Base-by-base conservation (phyloP, 2,888 invertebrate genomes). In the Uloborus plumipes region DNA sequence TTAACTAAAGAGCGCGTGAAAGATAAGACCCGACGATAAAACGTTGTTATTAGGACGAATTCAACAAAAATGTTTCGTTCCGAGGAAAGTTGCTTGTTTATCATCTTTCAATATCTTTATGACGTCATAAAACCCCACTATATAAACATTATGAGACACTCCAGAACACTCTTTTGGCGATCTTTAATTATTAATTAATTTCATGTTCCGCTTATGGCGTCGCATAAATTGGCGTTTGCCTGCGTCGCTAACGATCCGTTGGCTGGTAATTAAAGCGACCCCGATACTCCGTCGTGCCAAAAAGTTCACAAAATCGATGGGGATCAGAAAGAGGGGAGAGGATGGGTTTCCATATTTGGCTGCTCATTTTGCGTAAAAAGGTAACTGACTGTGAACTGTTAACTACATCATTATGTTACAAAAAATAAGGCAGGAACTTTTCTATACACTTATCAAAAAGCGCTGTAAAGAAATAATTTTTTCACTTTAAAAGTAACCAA, bases 171-270 rank as follows among this genome's bases (percentile, higher is more conserved):
- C 80, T 79, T 79, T 79, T 67, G 67, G 61, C 79, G 61, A 79
- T 80, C 74, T 74, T 80, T 80, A 80, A 80, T 80, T 80, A 80
- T 80, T 80, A 80, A 80, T 80, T 80, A 80, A 80, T 80, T 74
- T 74, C 80, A 70, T 80, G 80, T 74, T 74, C 55, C 69, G 58
- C 74, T 73, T 79, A 79, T 74, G 70, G 80, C 74, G 47, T 20
- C 47, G 47, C 64, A 58, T 74, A 80, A 80, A 80, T 80, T 74
- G 74, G 64, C 80, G 66, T 65, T 71, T 65, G 78, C 78, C 49
- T 66, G 50, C 65, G 49, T 67, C 67, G 61, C 73, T 79, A 79
- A 79, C 79, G 79, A 79, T 79, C 79, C 67, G 67, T 15, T 70
- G 73, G 22, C 67, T 31, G 59, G 76, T 79, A 79, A 79, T 79